Evolutionary conservation across 2,797 vertebrate species (phyloP), one percentile per base, ranked within the genome.

Genomic region (Xerus rutilus): DNA sequence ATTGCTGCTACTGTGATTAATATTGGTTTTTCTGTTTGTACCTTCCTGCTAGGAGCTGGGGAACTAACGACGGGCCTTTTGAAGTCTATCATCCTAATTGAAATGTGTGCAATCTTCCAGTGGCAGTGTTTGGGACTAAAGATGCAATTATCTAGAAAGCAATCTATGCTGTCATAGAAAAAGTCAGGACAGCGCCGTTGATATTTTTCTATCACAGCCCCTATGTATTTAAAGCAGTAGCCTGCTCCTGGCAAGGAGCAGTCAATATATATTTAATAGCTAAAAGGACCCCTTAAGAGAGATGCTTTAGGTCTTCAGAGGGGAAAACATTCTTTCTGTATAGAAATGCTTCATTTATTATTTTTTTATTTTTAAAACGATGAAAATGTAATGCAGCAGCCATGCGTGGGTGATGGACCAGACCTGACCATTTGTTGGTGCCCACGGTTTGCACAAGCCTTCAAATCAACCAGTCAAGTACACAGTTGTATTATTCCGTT

Each of bases 401-500:
- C 2, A 18, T 91, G 28, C 10, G 25, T 57, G 30, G 25, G 35
- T 18, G 45, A 1, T 10, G 5, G 15, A 78, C 49, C 17, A 25
- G 28, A 35, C 32, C 17, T 39, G 43, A 20, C 30, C 4, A 8
- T 8, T 47, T 17, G 35, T 45, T 11, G 9, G 7, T 0, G 11
- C 1, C 28, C 3, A 7, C 9, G 4, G 12, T 18, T 3, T 1
- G 2, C 32, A 13, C 3, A 1, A 30, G 7, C 13, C n/a, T 74
- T 65, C 32, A 23, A 21, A 92, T n/a, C 15, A 35, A 32, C 35
- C 15, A 30, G 25, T 12, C 7, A 65, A 70, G 28, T 32, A 5
- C 45, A 11, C 2, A 21, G 17, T 23, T 7, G 3, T 52, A 12
- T 23, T 21, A 43, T 21, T 4, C 17, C 17, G 30, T 89, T 74